These are phyloP conservation scores for Drosophila murphyi DNA, from an alignment of 1,140 invertebrate species.

Conservation along the genomic window DNA sequence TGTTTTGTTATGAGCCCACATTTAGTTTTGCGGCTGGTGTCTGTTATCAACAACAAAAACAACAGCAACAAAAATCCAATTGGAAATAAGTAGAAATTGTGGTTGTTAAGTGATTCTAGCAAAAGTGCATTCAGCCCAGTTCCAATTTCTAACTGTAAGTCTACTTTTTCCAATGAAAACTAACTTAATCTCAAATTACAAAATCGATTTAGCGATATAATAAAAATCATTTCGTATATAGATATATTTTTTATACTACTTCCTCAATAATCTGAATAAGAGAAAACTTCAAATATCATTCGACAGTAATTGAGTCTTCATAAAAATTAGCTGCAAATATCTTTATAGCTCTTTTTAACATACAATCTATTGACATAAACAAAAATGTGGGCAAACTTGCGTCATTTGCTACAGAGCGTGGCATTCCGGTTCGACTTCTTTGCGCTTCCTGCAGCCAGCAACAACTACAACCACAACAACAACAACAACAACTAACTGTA, in stretches of 20 bases:
- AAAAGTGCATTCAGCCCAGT: slow-evolving; percentile 30
- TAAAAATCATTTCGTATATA: not conserved
- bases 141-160: slow-evolving; percentile 38
- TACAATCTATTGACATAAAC: slow-evolving; percentile 26
- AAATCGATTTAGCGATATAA: slow-evolving; percentile 5
- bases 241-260: not conserved
- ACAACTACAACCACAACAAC: slow-evolving; percentile 4
- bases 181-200: slow-evolving; percentile 6
- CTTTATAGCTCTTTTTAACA: not conserved
- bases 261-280: not conserved
- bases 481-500: slow-evolving; percentile 55
- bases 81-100: slow-evolving; percentile 55
- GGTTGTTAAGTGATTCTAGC: slow-evolving; percentile 49
- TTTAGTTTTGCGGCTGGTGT: slow-evolving; percentile 47
- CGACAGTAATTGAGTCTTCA: not conserved
- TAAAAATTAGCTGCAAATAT: not conserved
- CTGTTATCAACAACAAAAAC: slow-evolving; percentile 14
- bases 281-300: not conserved
- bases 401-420: slow-evolving; percentile 3
- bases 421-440: too few relatives aligned
- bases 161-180: not conserved
- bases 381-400: slow-evolving; percentile 20
- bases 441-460: slow-evolving; percentile 19
- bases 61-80: slow-evolving; percentile 41
- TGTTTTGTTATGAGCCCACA: slow-evolving; percentile 50